Evolutionary conservation across 1,140 invertebrate species (phyloP).

Genomic region (Drosophila albomicans): DNA sequence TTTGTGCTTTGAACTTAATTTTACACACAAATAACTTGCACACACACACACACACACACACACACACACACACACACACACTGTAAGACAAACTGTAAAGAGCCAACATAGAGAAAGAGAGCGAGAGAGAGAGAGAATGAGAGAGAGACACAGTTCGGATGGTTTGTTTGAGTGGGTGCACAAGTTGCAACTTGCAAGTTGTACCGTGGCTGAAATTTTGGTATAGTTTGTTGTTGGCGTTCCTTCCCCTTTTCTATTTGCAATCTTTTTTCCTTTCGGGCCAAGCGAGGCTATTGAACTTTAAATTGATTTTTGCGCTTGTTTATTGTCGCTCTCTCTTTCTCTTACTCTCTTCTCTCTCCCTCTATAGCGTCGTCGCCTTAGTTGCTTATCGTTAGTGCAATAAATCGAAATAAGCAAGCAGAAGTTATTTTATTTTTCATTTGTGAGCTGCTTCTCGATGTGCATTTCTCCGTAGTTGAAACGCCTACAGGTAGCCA

Average conservation of each 20-base stretch:
- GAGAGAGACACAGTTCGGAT: neutral
- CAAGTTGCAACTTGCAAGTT: conserved; percentile 67
- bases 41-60: conserved; percentile 7
- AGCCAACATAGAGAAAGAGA: neutral
- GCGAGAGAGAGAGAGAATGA: neutral
- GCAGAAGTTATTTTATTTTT: conserved; percentile 30
- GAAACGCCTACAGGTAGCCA: conserved; percentile 20
- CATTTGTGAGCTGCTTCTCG: conserved; percentile 20
- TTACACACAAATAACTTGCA: conserved; percentile 63
- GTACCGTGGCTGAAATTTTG: conserved; percentile 36
- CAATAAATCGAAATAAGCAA: conserved; percentile 79
- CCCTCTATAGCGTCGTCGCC: neutral
- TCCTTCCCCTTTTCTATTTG: conserved; percentile 9
- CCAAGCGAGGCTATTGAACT: conserved; percentile 76
- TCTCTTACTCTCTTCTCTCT: neutral
- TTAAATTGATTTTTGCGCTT: conserved; percentile 82
- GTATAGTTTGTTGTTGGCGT: conserved; percentile 31
- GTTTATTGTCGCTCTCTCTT: conserved; percentile 42
- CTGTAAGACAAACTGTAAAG: neutral
- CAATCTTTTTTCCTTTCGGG: conserved; percentile 50
- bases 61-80: neutral
- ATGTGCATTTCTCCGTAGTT: conserved; percentile 4
- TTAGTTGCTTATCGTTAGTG: conserved; percentile 59
- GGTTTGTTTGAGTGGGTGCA: conserved; percentile 23
- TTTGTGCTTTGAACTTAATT: conserved; percentile 80